These are phyloP conservation scores for Sterrhoptilus dennistouni DNA, from an alignment of 2,113 vertebrate genomes.

Conservation along the genomic window DNA sequence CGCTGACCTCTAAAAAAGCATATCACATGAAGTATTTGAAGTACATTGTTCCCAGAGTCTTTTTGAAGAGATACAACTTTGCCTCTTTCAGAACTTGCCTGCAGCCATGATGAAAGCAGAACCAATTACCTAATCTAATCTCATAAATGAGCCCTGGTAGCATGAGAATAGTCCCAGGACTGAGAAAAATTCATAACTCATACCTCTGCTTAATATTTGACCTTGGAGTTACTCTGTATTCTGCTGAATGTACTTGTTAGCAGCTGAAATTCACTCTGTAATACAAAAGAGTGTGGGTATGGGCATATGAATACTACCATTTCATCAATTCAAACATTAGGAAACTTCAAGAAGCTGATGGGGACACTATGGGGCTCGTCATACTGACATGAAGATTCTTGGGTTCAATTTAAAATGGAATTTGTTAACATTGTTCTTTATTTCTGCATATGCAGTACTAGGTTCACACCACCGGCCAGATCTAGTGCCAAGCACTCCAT, in stretches of 20 bases:
- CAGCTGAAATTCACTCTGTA: not conserved
- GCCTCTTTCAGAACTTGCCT: not conserved
- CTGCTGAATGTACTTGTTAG: not conserved
- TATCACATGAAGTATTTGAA: not conserved
- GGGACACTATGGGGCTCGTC: not conserved
- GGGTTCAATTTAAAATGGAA: not conserved
- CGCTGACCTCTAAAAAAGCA: not conserved
- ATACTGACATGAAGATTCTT: not conserved
- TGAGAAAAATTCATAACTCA: not conserved
- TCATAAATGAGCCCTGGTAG: not conserved
- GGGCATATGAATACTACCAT: not conserved
- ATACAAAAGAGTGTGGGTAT: not conserved
- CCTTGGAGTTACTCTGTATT: not conserved
- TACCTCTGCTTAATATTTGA: not conserved
- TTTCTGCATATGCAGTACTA: constrained; percentile 70
- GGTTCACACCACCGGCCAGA: constrained; percentile 81
- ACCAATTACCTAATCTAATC: not conserved
- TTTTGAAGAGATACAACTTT: not conserved
- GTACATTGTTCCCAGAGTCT: not conserved
- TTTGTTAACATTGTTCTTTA: not conserved
- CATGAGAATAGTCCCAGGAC: not conserved
- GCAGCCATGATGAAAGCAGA: not conserved
- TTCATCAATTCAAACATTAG: not conserved
- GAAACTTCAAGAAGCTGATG: not conserved
- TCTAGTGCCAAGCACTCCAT: constrained; percentile 84